Conservation (phyloP, 2,888 invertebrate genomes). For the Herminia tarsipennalis region DNA sequence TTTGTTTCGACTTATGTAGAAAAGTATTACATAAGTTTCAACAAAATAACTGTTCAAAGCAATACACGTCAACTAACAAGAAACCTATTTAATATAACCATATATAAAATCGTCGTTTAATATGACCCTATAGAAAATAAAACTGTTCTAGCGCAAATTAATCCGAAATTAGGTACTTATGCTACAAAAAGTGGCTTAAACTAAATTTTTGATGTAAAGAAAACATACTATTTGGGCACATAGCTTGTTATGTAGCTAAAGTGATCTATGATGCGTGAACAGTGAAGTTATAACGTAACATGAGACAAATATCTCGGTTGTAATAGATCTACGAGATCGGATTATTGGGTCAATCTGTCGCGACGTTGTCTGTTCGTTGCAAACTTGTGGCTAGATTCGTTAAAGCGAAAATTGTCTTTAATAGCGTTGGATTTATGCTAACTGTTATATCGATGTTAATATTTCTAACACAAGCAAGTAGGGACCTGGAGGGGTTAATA, state of each 20-base stretch:
- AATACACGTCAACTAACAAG: too few relatives aligned
- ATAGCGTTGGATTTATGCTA: too few relatives aligned
- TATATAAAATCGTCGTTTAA: background rate
- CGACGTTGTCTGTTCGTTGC: background rate
- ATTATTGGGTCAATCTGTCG: conserved; percentile 29
- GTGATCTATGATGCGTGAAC: conserved; percentile 12
- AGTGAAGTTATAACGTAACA: conserved; percentile 20
- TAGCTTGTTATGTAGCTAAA: conserved; percentile 10
- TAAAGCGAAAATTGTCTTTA: too few relatives aligned
- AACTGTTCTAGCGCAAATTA: conserved; percentile 9
- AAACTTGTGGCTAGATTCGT: too few relatives aligned
- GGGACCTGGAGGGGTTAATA: too few relatives aligned
- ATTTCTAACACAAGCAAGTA: too few relatives aligned
- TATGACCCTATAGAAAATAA: background rate
- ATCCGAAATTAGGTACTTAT: conserved; percentile 4
- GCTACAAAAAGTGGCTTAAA: too few relatives aligned
- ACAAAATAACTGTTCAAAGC: too few relatives aligned
- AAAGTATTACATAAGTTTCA: too few relatives aligned
- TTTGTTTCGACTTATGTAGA: too few relatives aligned
- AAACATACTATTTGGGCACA: conserved; percentile 19
- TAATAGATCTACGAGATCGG: conserved; percentile 14
- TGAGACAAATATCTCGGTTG: conserved; percentile 26
- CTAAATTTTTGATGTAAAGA: conserved; percentile 5
- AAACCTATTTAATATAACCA: background rate
- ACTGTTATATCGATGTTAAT: too few relatives aligned